Conservation (phyloP, 53 echinoderm and acorn worm genomes). For the Actinopyga echinites region DNA sequence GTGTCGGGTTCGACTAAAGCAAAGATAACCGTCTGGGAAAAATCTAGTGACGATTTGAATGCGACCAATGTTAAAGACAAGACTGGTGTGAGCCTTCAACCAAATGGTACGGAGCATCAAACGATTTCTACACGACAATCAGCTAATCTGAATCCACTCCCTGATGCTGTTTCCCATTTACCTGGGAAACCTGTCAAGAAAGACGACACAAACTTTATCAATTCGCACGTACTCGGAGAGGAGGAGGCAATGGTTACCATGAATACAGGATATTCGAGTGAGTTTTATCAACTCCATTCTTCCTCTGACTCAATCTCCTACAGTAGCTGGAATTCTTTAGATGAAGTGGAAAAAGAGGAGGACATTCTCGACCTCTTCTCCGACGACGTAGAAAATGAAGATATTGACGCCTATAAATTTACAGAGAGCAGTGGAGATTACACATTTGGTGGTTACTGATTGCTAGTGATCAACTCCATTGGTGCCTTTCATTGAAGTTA, state of each 20-base stretch:
- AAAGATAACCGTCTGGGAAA: not conserved
- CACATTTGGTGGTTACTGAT: no score
- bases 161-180: not conserved
- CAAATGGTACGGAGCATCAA: not conserved
- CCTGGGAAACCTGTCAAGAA: not conserved
- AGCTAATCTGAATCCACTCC: not conserved
- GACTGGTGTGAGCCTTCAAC: not conserved
- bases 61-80: conserved; percentile 13
- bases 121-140: not conserved
- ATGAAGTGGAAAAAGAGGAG: no score
- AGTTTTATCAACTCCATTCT: no score
- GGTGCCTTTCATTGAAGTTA: no score
- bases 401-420: no score
- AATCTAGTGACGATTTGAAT: conserved; percentile 7
- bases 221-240: not conserved
- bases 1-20: conserved; percentile 11
- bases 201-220: no score
- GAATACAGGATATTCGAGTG: not conserved
- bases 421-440: no score
- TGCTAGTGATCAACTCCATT: no score
- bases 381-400: no score
- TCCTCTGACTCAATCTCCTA: no score
- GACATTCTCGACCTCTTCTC: no score
- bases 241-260: not conserved
- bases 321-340: no score